phyloP scores from a whole-genome alignment of 2,797 vertebrate species.

The Petrocephalus schoutedeni region DNA sequence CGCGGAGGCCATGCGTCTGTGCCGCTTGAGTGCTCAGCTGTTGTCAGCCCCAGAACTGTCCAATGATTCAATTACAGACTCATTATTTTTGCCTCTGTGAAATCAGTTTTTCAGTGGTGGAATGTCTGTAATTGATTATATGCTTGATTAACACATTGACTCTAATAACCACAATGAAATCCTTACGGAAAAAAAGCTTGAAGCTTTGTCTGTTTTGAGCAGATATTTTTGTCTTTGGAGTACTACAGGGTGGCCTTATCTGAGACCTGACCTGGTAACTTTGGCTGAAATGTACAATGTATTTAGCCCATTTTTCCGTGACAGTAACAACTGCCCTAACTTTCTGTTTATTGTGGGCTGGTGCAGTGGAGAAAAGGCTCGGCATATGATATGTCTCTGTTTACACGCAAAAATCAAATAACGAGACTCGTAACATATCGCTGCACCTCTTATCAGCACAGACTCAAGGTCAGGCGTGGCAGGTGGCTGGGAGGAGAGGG shows the following conservation, averaged over 20 bases:
- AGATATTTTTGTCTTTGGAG: not conserved
- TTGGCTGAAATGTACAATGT: not conserved
- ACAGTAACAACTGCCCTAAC: not conserved
- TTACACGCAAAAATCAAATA: not conserved
- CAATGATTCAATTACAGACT: not conserved
- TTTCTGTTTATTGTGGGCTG: not conserved
- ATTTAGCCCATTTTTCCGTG: not conserved
- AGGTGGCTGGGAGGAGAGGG: not conserved
- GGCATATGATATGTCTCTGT: not conserved
- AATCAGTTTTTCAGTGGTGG: not conserved
- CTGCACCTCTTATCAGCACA: not conserved
- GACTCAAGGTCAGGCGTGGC: not conserved
- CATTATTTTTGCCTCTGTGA: not conserved
- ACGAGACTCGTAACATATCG: not conserved
- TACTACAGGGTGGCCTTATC: not conserved
- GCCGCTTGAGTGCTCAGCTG: not conserved
- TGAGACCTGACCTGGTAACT: not conserved
- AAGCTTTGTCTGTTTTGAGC: not conserved
- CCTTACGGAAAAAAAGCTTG: not conserved
- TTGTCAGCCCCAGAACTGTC: not conserved
- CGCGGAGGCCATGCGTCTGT: not conserved
- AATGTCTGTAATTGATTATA: not conserved
- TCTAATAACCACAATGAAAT: not conserved
- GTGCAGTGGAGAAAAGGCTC: not conserved
- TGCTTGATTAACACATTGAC: not conserved